Base-by-base conservation (phyloP, 2,113 vertebrate species). In the Proterorhinus semilunaris region DNA sequence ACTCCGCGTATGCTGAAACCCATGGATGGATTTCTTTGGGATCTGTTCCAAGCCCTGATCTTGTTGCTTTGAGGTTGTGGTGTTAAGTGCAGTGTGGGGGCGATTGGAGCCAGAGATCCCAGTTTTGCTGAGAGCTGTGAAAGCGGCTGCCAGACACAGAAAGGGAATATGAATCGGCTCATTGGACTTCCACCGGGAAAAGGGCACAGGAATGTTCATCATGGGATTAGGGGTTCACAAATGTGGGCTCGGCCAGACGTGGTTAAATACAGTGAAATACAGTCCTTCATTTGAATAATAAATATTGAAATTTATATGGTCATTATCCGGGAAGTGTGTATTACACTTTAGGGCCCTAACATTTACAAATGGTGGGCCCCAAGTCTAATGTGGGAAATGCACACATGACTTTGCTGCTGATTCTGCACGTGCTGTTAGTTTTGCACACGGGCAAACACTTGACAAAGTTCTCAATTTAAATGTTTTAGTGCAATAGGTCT, bases 91-190 rank as follows among this genome's bases (percentile, higher is more conserved):
- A 72, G 42, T 17, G 78, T 65, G 69, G 79, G 67, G 69, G 79
- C 66, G 65, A 72, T 82, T 66, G 69, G 48, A 75, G 75, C 62
- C 71, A 84, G 68, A 78, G 74, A 81, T 76, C 80, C 74, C 69
- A 63, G 44, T 83, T 87, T 70, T 77, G 68, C 75, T 83, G 80
- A 81, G 69, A 75, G 78, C 36, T 69, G 71, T 61, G 75, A 77
- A 77, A 63, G 12, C 12, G 17, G 46, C 36, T 1, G 48, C 64
- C 70, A 68, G 65, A 54, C 16, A 21, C 17, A 21, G 69, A 66
- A 76, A 73, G 84, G 78, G 82, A 86, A 72, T 62, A 62, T 76
- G 66, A 83, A 78, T 84, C 75, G 75, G 58, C 54, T 84, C 79
- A 78, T 64, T 44, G 53, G 75, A 69, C 80, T 43, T 79, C 8